Base-by-base conservation (phyloP, 2,797 vertebrate species). In the Danio kyathit region DNA sequence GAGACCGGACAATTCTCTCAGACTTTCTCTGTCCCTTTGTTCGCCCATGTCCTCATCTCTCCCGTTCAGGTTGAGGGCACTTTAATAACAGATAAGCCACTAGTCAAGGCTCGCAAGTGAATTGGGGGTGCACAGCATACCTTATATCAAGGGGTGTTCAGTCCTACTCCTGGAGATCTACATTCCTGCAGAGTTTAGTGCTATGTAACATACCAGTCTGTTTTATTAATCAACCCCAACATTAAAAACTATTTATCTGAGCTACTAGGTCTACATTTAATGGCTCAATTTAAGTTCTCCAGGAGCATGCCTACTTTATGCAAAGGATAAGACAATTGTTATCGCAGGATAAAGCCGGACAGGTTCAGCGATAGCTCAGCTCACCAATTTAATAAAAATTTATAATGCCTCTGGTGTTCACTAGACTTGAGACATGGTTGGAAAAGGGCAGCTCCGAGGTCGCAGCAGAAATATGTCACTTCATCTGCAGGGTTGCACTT, bases 21-120 rank as follows among this genome's bases (percentile, higher is more conserved):
- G 13, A 66, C 52, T 84, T 57, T 52, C 19, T 48, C 76, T 54
- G 65, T 88, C 12, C 56, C 59, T 81, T 85, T 79, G 49, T 90
- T 88, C 64, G 51, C 29, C 44, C 13, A 52, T 63, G 76, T 59
- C 51, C 72, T 76, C 60, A 21, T 76, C 79, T 73, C 48, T 71
- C 44, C 41, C 13, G 85, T 84, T 90, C 84, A 78, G 89, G 81
- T 78, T 84, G 86, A 81, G 76, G 85, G 85, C 76, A 71, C 64
- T 88, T 88, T 87, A 89, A 90, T 85, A 86, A 88, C 87, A 64
- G 41, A 90, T 90, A 90, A 90, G 87, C 88, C 84, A 67, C 56
- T 89, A 78, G 86, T 88, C 87, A 87, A 77, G 86, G 82, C 86
- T 89, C 78, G 0, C 75, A 77, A 74, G 60, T 86, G 71, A 57